Conservation (phyloP, 2,797 vertebrate genomes). For the Sebastes variabilis region DNA sequence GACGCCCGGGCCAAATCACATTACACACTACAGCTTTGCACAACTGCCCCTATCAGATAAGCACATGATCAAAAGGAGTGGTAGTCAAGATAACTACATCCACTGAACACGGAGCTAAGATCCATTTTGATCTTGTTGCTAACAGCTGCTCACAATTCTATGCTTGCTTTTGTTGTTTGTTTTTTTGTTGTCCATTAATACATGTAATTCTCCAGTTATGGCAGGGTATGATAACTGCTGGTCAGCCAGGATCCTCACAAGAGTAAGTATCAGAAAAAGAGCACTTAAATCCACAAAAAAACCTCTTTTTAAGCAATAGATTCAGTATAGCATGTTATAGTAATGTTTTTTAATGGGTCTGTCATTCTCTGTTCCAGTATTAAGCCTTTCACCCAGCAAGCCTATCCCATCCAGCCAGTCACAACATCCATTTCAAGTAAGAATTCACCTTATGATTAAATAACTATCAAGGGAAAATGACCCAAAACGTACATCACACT, state of each 20-base stretch:
- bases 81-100: constrained; percentile 76
- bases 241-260: constrained; percentile 98
- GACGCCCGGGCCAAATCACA: constrained; percentile 75
- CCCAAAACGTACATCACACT: not conserved
- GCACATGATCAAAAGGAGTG: constrained; percentile 72
- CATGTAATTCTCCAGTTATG: constrained; percentile 90
- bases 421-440: constrained; percentile 96
- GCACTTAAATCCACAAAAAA: not conserved
- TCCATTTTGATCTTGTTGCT: constrained; percentile 55
- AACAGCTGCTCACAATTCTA: constrained; percentile 60
- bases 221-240: constrained; percentile 97
- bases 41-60: constrained; percentile 81
- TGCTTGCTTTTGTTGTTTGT: constrained; percentile 30
- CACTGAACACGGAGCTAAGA: constrained; percentile 51
- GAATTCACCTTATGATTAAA: constrained; percentile 14
- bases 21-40: constrained; percentile 78
- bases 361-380: constrained; percentile 86
- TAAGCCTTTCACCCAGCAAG: constrained; percentile 97
- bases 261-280: constrained; percentile 88
- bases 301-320: not conserved
- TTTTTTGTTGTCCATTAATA: constrained; percentile 67
- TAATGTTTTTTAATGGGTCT: not conserved
- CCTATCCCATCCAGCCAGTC: constrained; percentile 96
- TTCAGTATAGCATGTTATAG: not conserved
- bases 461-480: not conserved